These are phyloP conservation scores for Meda fulgida DNA, from an alignment of 2,797 vertebrate species.

Conservation along the genomic window DNA sequence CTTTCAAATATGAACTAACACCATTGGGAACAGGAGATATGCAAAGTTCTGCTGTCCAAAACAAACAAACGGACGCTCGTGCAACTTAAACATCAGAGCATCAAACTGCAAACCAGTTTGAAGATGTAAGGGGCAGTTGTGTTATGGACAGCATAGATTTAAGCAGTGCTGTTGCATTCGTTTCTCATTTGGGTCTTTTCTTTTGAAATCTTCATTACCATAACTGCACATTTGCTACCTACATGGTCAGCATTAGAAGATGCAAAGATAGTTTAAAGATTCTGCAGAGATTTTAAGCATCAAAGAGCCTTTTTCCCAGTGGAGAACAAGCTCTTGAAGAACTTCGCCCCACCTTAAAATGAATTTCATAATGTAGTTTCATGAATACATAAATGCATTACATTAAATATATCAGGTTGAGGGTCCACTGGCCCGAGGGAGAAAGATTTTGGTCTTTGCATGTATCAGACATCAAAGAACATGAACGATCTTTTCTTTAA, in stretches of 20 bases:
- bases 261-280: constrained; percentile 9
- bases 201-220: constrained; percentile 12
- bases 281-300: neutral
- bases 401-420: constrained; percentile 11
- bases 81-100: neutral
- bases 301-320: constrained; percentile 11
- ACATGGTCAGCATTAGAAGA: constrained; percentile 21
- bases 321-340: constrained; percentile 3
- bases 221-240: constrained; percentile 12
- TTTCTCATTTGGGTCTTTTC: neutral
- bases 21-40: neutral
- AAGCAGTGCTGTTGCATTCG: neutral
- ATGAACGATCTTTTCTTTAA: neutral
- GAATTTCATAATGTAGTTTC: constrained; percentile 19
- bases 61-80: neutral
- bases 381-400: constrained; percentile 3
- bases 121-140: neutral
- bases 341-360: neutral
- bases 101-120: neutral
- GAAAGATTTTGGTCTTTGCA: constrained; percentile 15
- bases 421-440: constrained; percentile 17
- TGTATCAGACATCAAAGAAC: constrained; percentile 24
- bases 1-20: constrained; percentile 10
- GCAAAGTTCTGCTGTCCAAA: neutral
- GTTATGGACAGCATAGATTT: neutral